Percentiles rank a stretch among this genome's conserved stretches.
Conservation (phyloP, 2,113 vertebrate genomes). For the Pelmatolapia mariae region DNA sequence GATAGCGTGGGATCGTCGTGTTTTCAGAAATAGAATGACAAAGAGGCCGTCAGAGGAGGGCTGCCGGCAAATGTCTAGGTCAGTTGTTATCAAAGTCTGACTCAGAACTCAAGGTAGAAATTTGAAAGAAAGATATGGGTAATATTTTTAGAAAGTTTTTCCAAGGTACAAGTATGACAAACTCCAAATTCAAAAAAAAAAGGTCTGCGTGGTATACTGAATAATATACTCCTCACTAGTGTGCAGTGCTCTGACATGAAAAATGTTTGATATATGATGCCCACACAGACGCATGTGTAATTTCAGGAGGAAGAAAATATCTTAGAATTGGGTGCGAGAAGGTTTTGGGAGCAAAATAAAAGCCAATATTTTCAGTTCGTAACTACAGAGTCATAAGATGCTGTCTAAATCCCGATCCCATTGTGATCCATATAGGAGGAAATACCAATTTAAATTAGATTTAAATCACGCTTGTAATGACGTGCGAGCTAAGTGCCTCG, state of each 20-base stretch:
- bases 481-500: neutral
- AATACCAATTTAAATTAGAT: neutral
- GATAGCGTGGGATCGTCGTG: conserved; percentile 36
- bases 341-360: neutral
- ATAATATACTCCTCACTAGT: neutral
- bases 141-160: conserved; percentile 30
- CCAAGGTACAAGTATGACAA: neutral
- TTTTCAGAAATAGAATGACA: conserved; percentile 20
- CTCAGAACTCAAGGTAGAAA: neutral
- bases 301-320: neutral
- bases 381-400: neutral
- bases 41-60: neutral
- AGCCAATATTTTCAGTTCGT: neutral
- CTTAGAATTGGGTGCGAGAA: neutral
- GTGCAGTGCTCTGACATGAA: neutral
- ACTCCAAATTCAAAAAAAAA: neutral
- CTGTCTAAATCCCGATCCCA: neutral
- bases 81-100: conserved; percentile 32
- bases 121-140: neutral
- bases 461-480: neutral
- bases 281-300: neutral
- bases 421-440: neutral
- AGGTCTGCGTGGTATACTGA: neutral
- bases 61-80: conserved; percentile 33
- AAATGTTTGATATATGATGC: conserved; percentile 1